Evolutionary conservation across 1,140 invertebrate genomes (phyloP), one percentile per base, ranked within the genome.

Genomic region (Drosophila cardini): DNA sequence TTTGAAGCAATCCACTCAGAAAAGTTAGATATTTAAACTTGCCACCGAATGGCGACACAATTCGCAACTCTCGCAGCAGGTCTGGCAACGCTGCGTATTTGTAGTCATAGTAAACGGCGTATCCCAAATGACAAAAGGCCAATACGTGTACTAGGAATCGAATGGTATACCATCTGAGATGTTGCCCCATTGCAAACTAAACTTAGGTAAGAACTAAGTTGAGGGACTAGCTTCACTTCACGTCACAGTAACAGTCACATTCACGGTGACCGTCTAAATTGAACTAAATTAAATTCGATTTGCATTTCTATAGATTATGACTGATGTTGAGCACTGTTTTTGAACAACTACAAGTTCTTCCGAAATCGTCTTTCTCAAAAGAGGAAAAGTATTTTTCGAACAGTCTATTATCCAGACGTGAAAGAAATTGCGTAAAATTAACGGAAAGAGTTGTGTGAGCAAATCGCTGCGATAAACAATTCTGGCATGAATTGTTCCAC

Each of bases 1-100:
- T 93, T 93, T 96, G 96, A 30, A 96, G 71, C 75, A 96, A 96
- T 86, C 95, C 95, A 93, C 96, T 93, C 93, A 96, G 95, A 80
- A 96, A 96, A 11, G 97, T 97, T 50, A 98, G 93, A 92, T 95
- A 98, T 93, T 97, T 97, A 65, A 97, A 95, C 93, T 97, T 97
- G 71, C 96, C 95, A 48, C 95, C 96, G 81, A 92, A 93, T 10
- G 64, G 64, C 3, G 72, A 76, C 67, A 56, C 91, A 83, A 53
- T 80, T 90, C 50, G 11, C 93, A 93, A 65, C 93, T 92, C 69
- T 92, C 52, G 90, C 10, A 72, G 60, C 16, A 96, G 95, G n/a
- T 95, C 91, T 40, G 93, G 92, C 18, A 96, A 94, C 84, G 94
- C 94, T 43, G 86, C 93, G 78, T 94, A 95, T 34, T 80, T 93